A percentile compares a stretch with the other conserved stretches of the same genome.
phyloP scores from a whole-genome alignment of 2,888 invertebrate genomes.

The Atethmia centrago region DNA sequence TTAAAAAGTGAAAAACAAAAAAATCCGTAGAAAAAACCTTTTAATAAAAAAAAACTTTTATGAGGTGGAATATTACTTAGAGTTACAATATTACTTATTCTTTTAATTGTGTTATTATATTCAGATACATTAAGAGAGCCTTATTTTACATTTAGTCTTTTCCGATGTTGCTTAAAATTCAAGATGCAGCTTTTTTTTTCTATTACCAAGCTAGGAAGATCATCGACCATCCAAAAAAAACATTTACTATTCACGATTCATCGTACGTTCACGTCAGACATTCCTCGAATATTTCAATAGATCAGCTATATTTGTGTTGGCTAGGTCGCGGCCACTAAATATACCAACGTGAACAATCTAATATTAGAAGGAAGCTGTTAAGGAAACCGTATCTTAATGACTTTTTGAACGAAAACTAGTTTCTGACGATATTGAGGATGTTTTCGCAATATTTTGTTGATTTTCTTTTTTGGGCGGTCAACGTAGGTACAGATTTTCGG shows the following conservation, averaged over 20 bases:
- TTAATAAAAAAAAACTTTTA: too few species aligned
- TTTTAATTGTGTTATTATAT: not conserved
- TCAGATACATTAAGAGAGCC: not conserved
- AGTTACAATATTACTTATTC: not conserved
- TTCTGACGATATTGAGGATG: not conserved
- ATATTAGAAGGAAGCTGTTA: constrained; percentile 20
- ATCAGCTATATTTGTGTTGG: constrained; percentile 52
- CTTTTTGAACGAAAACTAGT: not conserved
- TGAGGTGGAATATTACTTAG: not conserved
- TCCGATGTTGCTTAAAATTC: not conserved
- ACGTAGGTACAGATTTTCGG: not conserved
- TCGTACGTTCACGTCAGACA: constrained; percentile 9
- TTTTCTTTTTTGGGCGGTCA: constrained; percentile 15
- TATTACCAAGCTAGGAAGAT: constrained; percentile 7
- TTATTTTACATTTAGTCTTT: not conserved
- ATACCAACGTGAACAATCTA: constrained; percentile 13
- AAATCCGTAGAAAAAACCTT: too few species aligned
- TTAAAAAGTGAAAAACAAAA: too few species aligned
- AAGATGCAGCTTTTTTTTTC: not conserved
- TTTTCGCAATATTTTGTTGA: not conserved
- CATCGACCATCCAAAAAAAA: constrained; percentile 22
- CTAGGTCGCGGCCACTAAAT: constrained; percentile 51
- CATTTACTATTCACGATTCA: not conserved
- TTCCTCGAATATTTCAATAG: constrained; percentile 47
- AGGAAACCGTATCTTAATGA: constrained; percentile 10